phyloP scores from a whole-genome alignment of 2,797 vertebrate species.

The Sternarchorhynchus goeldii region DNA sequence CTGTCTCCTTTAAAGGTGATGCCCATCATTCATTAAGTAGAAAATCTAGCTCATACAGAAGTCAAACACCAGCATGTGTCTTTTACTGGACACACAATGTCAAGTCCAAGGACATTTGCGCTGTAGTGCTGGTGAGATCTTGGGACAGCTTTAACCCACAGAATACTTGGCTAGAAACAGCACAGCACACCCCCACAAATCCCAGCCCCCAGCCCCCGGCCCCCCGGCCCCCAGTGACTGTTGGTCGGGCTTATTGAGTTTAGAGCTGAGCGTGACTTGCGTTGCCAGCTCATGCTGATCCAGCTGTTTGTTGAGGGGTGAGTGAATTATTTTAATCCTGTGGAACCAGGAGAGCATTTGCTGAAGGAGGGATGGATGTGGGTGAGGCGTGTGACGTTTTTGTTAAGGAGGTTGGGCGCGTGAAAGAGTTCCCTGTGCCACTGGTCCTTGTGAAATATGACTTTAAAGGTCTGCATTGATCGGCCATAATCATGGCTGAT shows the following conservation, averaged over 20 bases:
- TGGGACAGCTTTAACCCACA: slow-evolving; percentile 43
- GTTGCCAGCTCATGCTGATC: slow-evolving; percentile 63
- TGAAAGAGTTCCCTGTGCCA: slow-evolving; percentile 43
- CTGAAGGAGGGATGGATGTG: slow-evolving; percentile 51
- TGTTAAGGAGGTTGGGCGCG: slow-evolving; percentile 15
- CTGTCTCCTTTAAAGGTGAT: not conserved
- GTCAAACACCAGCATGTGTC: slow-evolving; percentile 43
- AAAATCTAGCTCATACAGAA: slow-evolving; percentile 50
- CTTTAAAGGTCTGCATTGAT: slow-evolving; percentile 45
- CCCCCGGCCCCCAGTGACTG: slow-evolving; percentile 53
- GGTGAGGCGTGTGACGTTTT: slow-evolving; percentile 35
- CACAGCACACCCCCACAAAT: slow-evolving; percentile 14
- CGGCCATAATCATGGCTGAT: slow-evolving; percentile 50
- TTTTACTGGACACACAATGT: slow-evolving; percentile 46
- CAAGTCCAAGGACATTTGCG: slow-evolving; percentile 55
- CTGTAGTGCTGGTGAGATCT: slow-evolving; percentile 43
- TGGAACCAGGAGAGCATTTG: slow-evolving; percentile 63
- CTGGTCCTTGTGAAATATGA: slow-evolving; percentile 44
- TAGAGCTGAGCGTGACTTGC: slow-evolving; percentile 67
- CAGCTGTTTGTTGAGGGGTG: slow-evolving; percentile 63
- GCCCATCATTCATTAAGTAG: slow-evolving; percentile 25
- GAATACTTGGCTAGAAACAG: slow-evolving; percentile 29
- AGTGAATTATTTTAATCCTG: slow-evolving; percentile 70
- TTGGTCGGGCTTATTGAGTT: slow-evolving; percentile 68
- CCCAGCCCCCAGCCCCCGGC: slow-evolving; percentile 29